A percentile compares a stretch with the other conserved stretches of the same genome.
phyloP scores from a whole-genome alignment of 2,113 vertebrate genomes.

The Rynchops niger region DNA sequence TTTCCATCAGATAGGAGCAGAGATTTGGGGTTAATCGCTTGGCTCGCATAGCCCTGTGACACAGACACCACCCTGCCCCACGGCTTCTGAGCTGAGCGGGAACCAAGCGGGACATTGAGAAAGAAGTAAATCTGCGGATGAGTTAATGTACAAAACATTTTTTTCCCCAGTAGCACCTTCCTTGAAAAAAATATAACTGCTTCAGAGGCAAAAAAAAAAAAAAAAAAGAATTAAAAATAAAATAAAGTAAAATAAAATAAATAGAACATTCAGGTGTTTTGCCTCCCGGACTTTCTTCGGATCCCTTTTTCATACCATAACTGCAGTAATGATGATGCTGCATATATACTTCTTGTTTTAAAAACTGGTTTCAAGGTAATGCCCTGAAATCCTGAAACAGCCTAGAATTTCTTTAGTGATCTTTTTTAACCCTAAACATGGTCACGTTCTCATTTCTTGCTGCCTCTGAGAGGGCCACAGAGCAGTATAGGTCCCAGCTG shows the following conservation, averaged over 20 bases:
- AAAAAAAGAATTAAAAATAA: background rate
- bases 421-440: background rate
- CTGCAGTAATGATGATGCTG: background rate
- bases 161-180: background rate
- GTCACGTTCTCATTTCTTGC: background rate
- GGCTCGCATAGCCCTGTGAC: rapidly evolving
- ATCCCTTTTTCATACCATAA: background rate
- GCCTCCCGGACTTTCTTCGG: background rate
- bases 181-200: background rate
- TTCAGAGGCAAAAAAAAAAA: background rate
- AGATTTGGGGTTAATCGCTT: background rate
- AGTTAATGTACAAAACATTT: background rate
- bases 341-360: background rate
- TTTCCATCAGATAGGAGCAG: background rate
- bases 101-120: rapidly evolving
- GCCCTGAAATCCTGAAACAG: background rate
- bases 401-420: background rate
- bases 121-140: background rate
- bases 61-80: background rate
- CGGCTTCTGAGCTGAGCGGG: background rate
- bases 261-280: background rate
- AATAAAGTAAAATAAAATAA: background rate
- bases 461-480: background rate
- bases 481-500: background rate
- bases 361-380: background rate